A percentile compares a stretch with the other conserved stretches of the same genome.
Conservation (phyloP, 2,113 vertebrate genomes). For the Myrmophylax atrothorax region DNA sequence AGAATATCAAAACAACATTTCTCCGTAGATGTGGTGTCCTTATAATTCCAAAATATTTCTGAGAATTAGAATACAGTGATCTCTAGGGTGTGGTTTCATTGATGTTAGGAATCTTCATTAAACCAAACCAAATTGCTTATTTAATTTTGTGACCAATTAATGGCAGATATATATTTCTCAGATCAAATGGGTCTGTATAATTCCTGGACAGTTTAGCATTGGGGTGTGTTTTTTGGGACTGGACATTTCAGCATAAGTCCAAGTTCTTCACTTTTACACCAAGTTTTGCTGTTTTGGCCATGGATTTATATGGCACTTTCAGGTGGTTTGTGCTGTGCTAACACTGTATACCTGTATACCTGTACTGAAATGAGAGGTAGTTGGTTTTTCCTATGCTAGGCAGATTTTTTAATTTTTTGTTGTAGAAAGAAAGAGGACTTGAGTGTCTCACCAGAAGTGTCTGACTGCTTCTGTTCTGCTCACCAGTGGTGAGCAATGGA, state of each 20-base stretch:
- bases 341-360: not conserved
- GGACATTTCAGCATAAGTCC: not conserved
- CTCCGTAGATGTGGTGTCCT: not conserved
- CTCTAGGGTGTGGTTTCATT: not conserved
- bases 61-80: not conserved
- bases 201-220: not conserved
- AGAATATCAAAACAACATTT: not conserved
- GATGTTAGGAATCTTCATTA: not conserved
- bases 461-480: not conserved
- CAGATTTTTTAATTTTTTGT: not conserved
- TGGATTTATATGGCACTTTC: not conserved
- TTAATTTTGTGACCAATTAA: not conserved
- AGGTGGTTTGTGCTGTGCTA: not conserved
- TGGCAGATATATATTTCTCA: not conserved
- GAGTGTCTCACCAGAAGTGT: not conserved
- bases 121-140: not conserved
- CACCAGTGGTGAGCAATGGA: not conserved
- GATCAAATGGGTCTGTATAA: not conserved
- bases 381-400: not conserved
- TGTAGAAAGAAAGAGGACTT: not conserved
- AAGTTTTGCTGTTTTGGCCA: not conserved
- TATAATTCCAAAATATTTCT: not conserved
- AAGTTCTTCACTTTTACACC: not conserved
- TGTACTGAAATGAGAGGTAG: not conserved
- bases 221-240: not conserved